Evolutionary conservation across 1,140 invertebrate species (phyloP).

Genomic region (Polypedilum vanderplanki): DNA sequence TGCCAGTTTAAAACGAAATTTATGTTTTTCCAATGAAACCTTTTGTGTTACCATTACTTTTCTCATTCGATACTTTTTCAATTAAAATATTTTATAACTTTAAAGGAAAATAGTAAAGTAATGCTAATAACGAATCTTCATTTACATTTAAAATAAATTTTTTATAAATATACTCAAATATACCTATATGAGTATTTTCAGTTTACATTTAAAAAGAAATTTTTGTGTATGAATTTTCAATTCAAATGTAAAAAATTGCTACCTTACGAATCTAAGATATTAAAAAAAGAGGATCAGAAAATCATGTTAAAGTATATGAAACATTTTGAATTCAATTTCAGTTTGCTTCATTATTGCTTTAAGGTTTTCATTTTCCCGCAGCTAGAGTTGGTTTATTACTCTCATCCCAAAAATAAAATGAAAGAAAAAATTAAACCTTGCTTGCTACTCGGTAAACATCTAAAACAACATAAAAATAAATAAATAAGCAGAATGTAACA

Average conservation of each 20-base stretch:
- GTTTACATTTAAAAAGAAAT: not conserved
- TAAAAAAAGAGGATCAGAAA: not conserved
- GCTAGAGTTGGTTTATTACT: not conserved
- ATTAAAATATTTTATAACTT: not conserved
- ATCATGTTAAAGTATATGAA: not conserved
- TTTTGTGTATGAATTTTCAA: not conserved
- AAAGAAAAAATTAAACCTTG: not conserved
- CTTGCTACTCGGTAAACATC: conserved; percentile 13
- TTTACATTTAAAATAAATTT: no score
- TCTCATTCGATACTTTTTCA: not conserved
- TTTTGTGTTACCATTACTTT: not conserved
- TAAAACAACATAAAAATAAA: conserved; percentile 12
- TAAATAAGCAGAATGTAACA: not conserved
- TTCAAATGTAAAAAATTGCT: not conserved
- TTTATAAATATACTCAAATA: no score
- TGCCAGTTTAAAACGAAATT: conserved; percentile 24
- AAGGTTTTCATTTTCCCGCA: not conserved
- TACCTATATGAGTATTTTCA: not conserved
- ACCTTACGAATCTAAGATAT: not conserved
- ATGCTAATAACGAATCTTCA: not conserved
- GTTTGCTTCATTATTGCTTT: not conserved
- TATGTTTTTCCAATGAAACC: conserved; percentile 10
- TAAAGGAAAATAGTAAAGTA: not conserved
- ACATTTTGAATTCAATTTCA: conserved; percentile 10
- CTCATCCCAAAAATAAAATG: not conserved